A percentile compares a stretch with the other conserved stretches of the same genome.
Evolutionary conservation across 2,113 vertebrate genomes (phyloP).

Genomic region (Clarias macrocephalus): DNA sequence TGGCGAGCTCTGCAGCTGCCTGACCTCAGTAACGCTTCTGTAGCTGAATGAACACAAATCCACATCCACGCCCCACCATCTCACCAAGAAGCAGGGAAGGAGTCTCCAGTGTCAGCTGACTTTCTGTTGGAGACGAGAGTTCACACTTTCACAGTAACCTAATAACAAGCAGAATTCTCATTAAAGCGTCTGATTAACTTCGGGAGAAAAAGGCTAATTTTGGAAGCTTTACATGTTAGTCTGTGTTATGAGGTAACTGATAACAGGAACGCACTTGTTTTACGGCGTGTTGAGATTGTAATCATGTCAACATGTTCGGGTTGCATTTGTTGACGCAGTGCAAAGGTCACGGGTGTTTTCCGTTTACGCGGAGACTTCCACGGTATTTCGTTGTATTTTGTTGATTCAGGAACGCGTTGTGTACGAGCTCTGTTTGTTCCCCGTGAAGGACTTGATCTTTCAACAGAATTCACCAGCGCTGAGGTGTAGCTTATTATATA

Average conservation of each 20-base stretch:
- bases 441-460: no score
- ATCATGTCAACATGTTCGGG: not conserved
- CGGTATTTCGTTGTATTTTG: not conserved
- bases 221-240: not conserved
- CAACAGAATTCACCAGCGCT: no score
- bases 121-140: no score
- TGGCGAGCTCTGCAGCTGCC: no score
- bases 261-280: not conserved
- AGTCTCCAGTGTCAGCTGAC: not conserved
- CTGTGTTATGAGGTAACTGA: not conserved
- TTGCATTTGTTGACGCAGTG: not conserved
- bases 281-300: not conserved
- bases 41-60: no score
- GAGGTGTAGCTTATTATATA: no score
- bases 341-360: not conserved
- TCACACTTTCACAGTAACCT: not conserved
- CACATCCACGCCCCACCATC: no score
- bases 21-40: no score
- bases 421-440: not conserved
- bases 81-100: not conserved
- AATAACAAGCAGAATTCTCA: not conserved
- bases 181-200: not conserved
- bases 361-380: not conserved
- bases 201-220: not conserved
- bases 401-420: not conserved